Percentiles rank a stretch among this genome's conserved stretches.
Evolutionary conservation across 1,140 invertebrate genomes (phyloP).

Genomic region (Ostrea edulis): DNA sequence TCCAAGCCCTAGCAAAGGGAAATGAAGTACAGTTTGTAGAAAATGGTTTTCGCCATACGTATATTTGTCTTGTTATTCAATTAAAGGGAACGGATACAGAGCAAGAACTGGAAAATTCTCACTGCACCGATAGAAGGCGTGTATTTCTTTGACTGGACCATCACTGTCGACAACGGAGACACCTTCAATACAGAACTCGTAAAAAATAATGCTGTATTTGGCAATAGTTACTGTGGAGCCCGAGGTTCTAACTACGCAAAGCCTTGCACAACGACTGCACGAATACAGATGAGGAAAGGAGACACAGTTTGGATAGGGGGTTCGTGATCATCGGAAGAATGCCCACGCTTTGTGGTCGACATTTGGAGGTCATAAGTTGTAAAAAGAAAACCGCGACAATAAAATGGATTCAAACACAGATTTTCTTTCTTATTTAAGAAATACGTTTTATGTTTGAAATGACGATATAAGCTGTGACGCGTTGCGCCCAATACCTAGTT

Average conservation of each 20-base stretch:
- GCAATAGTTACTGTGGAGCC: neutral
- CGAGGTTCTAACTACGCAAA: neutral
- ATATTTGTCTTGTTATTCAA: too few relatives aligned
- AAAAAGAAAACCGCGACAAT: too few relatives aligned
- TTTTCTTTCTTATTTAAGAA: too few relatives aligned
- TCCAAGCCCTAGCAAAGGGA: too few relatives aligned
- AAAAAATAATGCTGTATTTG: neutral
- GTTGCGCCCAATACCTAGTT: too few relatives aligned
- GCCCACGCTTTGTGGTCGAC: neutral
- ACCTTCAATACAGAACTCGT: neutral
- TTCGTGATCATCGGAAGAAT: neutral
- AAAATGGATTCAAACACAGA: too few relatives aligned
- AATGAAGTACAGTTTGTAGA: too few relatives aligned
- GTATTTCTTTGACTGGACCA: conserved; percentile 25
- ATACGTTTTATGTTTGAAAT: too few relatives aligned
- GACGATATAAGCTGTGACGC: too few relatives aligned
- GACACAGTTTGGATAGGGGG: neutral
- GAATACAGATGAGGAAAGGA: neutral
- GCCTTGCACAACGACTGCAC: neutral
- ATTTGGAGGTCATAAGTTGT: conserved; percentile 1
- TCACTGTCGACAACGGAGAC: neutral
- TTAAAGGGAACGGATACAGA: neutral
- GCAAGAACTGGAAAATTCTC: neutral
- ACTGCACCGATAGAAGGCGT: neutral
- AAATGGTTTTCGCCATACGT: too few relatives aligned